Percentiles rank a stretch among this genome's conserved stretches.
These are phyloP conservation scores for Yponomeuta sedellus DNA, from an alignment of 2,888 invertebrate genomes.

Conservation along the genomic window DNA sequence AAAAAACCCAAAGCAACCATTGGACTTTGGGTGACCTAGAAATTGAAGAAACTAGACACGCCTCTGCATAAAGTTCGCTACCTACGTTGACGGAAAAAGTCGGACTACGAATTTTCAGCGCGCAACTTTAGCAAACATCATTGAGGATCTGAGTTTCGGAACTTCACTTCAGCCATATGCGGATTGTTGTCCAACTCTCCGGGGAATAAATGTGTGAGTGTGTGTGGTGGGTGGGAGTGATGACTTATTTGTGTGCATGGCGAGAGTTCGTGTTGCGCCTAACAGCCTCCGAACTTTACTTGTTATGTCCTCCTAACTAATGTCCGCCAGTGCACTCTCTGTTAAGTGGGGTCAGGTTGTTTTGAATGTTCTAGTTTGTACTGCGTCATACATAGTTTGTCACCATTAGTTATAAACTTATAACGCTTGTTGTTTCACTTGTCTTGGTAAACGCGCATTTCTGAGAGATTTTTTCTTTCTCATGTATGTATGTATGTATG, in stretches of 20 bases:
- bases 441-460: too few species aligned
- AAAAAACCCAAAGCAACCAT: too few species aligned
- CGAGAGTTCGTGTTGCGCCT: neutral
- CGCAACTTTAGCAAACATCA: neutral
- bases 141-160: neutral
- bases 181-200: neutral
- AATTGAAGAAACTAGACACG: neutral
- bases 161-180: neutral
- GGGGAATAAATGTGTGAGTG: neutral
- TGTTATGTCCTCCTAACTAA: neutral
- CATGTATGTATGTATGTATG: too few species aligned
- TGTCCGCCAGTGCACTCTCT: neutral
- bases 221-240: neutral
- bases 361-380: neutral
- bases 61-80: neutral
- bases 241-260: neutral
- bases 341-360: constrained; percentile 7
- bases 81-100: neutral
- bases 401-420: neutral
- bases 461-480: too few species aligned
- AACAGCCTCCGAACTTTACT: neutral
- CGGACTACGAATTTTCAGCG: neutral
- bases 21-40: too few species aligned
- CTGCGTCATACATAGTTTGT: neutral
- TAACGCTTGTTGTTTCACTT: neutral